Percentiles rank a stretch among this genome's conserved stretches.
These are phyloP conservation scores for Calycopis cecrops DNA, from an alignment of 1,140 invertebrate species.

Conservation along the genomic window DNA sequence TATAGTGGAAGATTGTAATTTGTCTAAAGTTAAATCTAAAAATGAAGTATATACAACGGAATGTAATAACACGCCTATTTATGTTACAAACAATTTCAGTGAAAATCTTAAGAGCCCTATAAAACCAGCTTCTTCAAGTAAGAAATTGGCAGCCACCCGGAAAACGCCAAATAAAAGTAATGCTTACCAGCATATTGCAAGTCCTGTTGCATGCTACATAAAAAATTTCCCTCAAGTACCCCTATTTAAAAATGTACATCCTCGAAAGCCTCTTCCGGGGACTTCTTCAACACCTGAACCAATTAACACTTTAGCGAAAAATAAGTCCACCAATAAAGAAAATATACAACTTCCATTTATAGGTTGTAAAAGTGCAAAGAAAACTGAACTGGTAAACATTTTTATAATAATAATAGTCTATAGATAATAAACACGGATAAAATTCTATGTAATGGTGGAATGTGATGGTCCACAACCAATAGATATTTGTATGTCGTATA, in stretches of 20 bases:
- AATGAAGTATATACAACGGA: too few relatives aligned
- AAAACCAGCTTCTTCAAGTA: conserved; percentile 30
- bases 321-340: conserved; percentile 40
- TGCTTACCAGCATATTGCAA: conserved; percentile 45
- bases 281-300: conserved; percentile 41
- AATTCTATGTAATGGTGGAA: conserved; percentile 1
- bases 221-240: conserved; percentile 47
- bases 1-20: neutral
- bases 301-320: conserved; percentile 18
- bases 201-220: conserved; percentile 55
- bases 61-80: neutral
- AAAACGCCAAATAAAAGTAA: conserved; percentile 37
- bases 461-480: too few relatives aligned
- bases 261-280: too few relatives aligned
- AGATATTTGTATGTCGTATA: too few relatives aligned
- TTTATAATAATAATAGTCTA: neutral
- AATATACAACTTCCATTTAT: conserved; percentile 41
- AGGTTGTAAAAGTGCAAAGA: conserved; percentile 52
- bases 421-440: too few relatives aligned
- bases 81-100: neutral
- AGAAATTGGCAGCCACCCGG: conserved; percentile 33
- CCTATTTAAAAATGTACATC: conserved; percentile 47
- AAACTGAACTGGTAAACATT: conserved; percentile 46
- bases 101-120: conserved; percentile 42
- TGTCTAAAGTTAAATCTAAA: neutral